These are phyloP conservation scores for Peromyscus polionotus DNA, from an alignment of 2,113 vertebrate genomes.

Conservation along the genomic window DNA sequence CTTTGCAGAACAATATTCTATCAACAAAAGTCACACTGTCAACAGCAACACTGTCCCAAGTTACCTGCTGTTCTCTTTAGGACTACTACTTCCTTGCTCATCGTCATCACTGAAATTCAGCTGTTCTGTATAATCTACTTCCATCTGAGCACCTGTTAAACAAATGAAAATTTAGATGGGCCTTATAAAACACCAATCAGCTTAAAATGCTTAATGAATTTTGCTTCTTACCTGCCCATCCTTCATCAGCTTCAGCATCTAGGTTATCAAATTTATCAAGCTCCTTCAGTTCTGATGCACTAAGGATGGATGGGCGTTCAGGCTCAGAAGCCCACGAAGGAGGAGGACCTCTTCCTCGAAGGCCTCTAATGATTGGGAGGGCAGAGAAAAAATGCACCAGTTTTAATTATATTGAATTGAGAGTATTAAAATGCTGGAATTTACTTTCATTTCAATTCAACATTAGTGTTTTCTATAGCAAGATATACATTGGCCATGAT, in stretches of 20 bases:
- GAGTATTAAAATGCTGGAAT: slow-evolving; percentile 15
- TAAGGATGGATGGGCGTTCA: slow-evolving; percentile 97
- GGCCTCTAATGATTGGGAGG: slow-evolving; percentile 85
- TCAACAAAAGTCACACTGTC: not conserved
- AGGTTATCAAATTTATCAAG: slow-evolving; percentile 97
- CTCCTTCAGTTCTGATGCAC: slow-evolving; percentile 97
- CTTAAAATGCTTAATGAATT: not conserved
- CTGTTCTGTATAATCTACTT: slow-evolving; percentile 99
- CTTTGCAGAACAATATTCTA: not conserved
- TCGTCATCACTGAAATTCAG: slow-evolving; percentile 99
- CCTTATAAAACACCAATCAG: not conserved
- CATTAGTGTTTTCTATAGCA: not conserved
- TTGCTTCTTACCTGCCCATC: slow-evolving; percentile 95
- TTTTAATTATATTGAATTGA: slow-evolving; percentile 22
- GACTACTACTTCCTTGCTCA: slow-evolving; percentile 92
- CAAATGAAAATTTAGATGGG: slow-evolving; percentile 53
- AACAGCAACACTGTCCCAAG: not conserved
- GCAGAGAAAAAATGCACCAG: not conserved
- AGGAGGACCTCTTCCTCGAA: slow-evolving; percentile 89
- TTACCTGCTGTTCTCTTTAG: slow-evolving; percentile 95
- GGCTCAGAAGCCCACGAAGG: slow-evolving; percentile 94
- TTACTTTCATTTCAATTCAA: slow-evolving; percentile 40
- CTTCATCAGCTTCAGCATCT: slow-evolving; percentile 97
- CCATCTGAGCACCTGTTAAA: slow-evolving; percentile 96
- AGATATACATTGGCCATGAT: not conserved